Evolutionary conservation across 2,797 vertebrate genomes (phyloP).

Genomic region (Molossus molossus): DNA sequence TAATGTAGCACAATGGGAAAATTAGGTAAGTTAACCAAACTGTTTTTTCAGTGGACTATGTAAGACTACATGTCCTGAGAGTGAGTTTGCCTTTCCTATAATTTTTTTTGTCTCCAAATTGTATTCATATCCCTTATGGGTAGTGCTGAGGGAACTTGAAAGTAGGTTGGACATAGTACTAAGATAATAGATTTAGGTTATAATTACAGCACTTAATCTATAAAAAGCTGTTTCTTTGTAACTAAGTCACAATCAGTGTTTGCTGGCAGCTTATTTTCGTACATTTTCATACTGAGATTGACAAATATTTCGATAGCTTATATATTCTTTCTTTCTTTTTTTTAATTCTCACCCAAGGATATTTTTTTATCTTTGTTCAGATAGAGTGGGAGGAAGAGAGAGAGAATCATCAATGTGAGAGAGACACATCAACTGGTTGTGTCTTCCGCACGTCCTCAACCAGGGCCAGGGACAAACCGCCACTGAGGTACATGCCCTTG

Average conservation of each 20-base stretch:
- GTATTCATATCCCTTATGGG: background rate
- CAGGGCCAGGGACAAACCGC: too few relatives aligned
- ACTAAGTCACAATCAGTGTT: background rate
- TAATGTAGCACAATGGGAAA: background rate
- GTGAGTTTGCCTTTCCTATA: background rate
- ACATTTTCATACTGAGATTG: conserved; percentile 13
- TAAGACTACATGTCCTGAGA: background rate
- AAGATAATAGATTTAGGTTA: background rate
- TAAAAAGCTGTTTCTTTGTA: background rate
- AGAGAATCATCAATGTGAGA: too few relatives aligned
- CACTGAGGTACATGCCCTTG: too few relatives aligned
- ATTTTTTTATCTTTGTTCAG: too few relatives aligned
- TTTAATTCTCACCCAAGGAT: too few relatives aligned
- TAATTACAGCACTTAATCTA: background rate
- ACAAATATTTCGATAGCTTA: background rate
- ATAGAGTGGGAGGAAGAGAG: too few relatives aligned
- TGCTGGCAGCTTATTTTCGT: background rate
- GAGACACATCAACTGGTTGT: too few relatives aligned
- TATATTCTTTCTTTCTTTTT: background rate
- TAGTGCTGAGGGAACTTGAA: background rate
- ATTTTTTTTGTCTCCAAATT: background rate
- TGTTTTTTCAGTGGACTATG: background rate
- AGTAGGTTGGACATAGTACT: background rate
- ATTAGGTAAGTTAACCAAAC: conserved; percentile 10
- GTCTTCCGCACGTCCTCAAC: too few relatives aligned